phyloP scores from a whole-genome alignment of 2,797 vertebrate genomes.

The Crax fasciolata region DNA sequence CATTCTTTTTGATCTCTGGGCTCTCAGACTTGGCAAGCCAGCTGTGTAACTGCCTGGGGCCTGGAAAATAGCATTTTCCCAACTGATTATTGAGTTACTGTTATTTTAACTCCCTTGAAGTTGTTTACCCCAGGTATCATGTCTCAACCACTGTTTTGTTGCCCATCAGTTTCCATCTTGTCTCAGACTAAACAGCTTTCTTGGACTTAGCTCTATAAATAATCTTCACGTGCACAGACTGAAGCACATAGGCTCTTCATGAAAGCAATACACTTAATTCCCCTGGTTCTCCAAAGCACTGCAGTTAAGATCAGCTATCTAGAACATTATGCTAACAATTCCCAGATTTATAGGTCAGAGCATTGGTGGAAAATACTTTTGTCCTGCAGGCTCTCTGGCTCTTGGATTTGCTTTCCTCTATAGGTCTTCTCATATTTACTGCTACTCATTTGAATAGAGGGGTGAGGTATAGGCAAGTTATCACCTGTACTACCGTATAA shows the following conservation, averaged over 20 bases:
- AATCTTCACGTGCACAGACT: not conserved
- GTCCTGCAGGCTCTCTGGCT: not conserved
- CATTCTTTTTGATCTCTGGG: conserved; percentile 60
- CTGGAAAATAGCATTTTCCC: conserved; percentile 48
- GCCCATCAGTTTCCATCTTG: conserved; percentile 3
- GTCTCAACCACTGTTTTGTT: not conserved
- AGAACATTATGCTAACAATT: not conserved
- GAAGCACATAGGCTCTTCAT: not conserved
- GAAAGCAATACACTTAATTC: not conserved
- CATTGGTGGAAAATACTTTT: not conserved
- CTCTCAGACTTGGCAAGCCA: conserved; percentile 51
- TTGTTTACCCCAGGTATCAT: conserved; percentile 64
- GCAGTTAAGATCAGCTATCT: conserved; percentile 19
- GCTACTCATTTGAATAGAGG: not conserved
- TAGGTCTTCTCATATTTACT: not conserved
- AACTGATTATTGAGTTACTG: conserved; percentile 11
- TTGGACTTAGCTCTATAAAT: conserved; percentile 32
- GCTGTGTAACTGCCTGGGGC: not conserved
- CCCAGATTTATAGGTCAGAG: not conserved
- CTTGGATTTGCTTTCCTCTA: not conserved
- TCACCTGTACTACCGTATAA: not conserved
- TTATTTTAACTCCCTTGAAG: conserved; percentile 55
- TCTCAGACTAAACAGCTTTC: conserved; percentile 59
- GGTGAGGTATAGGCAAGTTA: not conserved
- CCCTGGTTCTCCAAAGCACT: conserved; percentile 21